Evolutionary conservation across 2,113 vertebrate genomes (phyloP), one percentile per base, ranked within the genome.

Genomic region (Oryzias celebensis): DNA sequence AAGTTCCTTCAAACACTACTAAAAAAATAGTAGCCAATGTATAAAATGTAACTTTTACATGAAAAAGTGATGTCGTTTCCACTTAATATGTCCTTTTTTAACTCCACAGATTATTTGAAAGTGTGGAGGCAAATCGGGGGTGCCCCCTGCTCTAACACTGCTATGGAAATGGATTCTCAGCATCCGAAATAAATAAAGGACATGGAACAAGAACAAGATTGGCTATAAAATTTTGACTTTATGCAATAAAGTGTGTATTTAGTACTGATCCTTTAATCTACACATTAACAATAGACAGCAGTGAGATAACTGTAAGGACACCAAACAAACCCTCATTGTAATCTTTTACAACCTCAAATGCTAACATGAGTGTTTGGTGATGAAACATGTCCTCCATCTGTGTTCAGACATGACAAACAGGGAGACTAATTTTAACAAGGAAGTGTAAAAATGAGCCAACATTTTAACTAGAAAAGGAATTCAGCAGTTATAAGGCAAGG

Each of bases 341-440:
- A 87, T 78, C 52, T 79, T 87, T 82, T 80, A 81, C 75, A 26
- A 36, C 52, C 43, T 52, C 22, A n/a, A 55, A 52, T 5, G 28
- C 54, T 59, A 68, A 71, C 53, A 58, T 58, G 57, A 49, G 67
- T 49, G 20, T 55, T 65, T 59, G 46, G 41, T 47, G 70, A 66
- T 62, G 23, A 58, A 45, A 54, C 43, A 47, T 58, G 50, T 41
- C 57, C n/a, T 69, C 28, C 42, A 16, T 49, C 67, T 74, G 64
- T 78, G 58, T 61, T 52, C n/a, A 45, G 59, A 26, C 45, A 20
- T 26, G 24, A n/a, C 18, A 22, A 59, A 55, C 2, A 8, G 48
- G 67, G 17, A 41, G 17, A 7, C 6, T 15, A 15, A 50, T 52
- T 18, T 17, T 22, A 72, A 71, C 18, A 46, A 64, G 56, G 53